phyloP scores from a whole-genome alignment of 2,113 vertebrate genomes.

The Buteo buteo region DNA sequence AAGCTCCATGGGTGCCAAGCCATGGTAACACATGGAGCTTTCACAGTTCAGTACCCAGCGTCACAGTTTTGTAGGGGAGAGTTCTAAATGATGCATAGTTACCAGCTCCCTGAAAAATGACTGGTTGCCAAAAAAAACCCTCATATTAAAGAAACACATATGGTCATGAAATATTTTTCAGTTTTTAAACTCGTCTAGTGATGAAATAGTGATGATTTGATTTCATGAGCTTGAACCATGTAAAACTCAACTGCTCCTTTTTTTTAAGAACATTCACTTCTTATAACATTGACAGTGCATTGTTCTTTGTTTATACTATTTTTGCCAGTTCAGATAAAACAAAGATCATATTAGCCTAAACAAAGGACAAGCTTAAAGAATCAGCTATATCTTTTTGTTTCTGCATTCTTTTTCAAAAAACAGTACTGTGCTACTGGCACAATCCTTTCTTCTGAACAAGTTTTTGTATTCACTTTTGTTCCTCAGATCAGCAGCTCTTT shows the following conservation, averaged over 20 bases:
- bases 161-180: neutral
- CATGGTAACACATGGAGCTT: neutral
- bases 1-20: slow-evolving; percentile 30
- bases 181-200: neutral
- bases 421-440: neutral
- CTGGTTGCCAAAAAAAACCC: neutral
- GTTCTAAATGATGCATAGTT: neutral
- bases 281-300: neutral
- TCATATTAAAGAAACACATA: neutral
- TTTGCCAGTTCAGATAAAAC: neutral
- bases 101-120: slow-evolving; percentile 1
- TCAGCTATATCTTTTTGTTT: neutral
- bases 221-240: neutral
- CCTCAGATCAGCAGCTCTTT: neutral
- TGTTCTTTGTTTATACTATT: neutral
- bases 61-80: neutral
- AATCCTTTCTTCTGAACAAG: neutral
- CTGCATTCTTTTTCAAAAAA: neutral
- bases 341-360: neutral
- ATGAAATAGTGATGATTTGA: neutral
- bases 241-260: neutral
- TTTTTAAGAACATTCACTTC: neutral
- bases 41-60: neutral
- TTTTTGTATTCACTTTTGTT: neutral
- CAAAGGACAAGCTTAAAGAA: neutral